Percentiles rank a stretch among this genome's conserved stretches.
phyloP scores from a whole-genome alignment of 2,113 vertebrate species.

The Gymnorhina tibicen region DNA sequence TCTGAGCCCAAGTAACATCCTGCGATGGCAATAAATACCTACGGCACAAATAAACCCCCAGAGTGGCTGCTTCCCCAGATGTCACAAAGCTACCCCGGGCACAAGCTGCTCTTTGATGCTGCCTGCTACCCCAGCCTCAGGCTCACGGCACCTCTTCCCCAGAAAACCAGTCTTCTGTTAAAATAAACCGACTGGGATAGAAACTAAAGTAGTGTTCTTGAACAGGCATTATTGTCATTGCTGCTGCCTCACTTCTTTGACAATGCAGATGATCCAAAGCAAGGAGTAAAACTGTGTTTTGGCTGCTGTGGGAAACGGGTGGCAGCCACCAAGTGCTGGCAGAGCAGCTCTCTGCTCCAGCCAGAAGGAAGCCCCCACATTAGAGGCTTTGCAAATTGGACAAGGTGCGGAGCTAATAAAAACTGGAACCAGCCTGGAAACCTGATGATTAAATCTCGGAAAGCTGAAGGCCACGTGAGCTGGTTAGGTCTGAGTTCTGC shows the following conservation, averaged over 20 bases:
- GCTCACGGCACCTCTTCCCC: background rate
- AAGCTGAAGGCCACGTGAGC: background rate
- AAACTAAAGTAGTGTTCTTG: background rate
- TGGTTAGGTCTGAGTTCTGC: background rate
- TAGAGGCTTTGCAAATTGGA: background rate
- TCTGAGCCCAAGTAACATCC: background rate
- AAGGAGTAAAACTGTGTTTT: background rate
- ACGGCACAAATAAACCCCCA: background rate
- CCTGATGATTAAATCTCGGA: background rate
- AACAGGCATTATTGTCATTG: background rate
- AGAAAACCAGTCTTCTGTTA: background rate
- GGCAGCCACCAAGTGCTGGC: background rate
- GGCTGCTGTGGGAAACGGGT: background rate
- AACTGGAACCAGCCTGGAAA: background rate
- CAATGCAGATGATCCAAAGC: background rate
- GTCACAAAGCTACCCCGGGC: rapidly evolving
- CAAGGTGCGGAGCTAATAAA: background rate
- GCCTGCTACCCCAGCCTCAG: background rate
- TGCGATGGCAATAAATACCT: background rate
- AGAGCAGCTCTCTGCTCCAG: background rate
- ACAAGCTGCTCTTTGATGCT: background rate
- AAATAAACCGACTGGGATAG: background rate
- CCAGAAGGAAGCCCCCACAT: background rate
- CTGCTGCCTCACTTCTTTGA: background rate
- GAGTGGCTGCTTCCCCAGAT: background rate